Evolutionary conservation across 2,797 vertebrate genomes (phyloP).

Genomic region (Phataginus tricuspis): DNA sequence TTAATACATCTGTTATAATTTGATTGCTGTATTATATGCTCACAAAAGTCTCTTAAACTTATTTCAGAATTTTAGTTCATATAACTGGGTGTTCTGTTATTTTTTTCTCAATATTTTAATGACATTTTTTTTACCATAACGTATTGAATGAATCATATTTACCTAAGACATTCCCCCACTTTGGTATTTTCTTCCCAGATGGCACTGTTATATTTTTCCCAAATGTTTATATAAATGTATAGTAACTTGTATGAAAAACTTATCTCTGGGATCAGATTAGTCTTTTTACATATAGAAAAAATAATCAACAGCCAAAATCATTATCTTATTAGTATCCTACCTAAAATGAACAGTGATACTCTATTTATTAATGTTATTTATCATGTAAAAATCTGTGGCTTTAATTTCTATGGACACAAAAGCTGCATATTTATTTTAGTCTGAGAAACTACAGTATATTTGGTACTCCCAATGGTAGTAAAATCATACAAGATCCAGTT

Average conservation of each 20-base stretch:
- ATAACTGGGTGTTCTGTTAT: background rate
- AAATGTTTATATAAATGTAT: slow-evolving; percentile 54
- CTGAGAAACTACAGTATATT: background rate
- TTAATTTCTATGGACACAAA: background rate
- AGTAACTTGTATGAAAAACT: slow-evolving; percentile 15
- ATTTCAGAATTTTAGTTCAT: background rate
- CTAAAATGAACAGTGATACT: background rate
- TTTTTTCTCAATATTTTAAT: background rate
- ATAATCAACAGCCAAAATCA: background rate
- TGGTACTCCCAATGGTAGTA: background rate
- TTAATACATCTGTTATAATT: background rate
- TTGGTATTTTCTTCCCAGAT: slow-evolving; percentile 60
- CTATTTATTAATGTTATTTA: background rate
- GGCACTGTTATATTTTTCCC: slow-evolving; percentile 46
- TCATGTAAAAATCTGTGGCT: background rate
- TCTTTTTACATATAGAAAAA: background rate
- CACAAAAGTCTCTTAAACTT: slow-evolving; percentile 61
- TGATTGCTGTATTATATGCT: background rate
- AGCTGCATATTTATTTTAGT: background rate
- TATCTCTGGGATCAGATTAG: slow-evolving; percentile 34
- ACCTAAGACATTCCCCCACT: slow-evolving; percentile 30
- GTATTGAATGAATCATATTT: background rate
- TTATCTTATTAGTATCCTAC: background rate
- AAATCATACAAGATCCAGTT: background rate
- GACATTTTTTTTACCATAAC: slow-evolving; percentile 41